These are phyloP conservation scores for Leucozona laternaria DNA, from an alignment of 2,888 invertebrate genomes.

Conservation along the genomic window DNA sequence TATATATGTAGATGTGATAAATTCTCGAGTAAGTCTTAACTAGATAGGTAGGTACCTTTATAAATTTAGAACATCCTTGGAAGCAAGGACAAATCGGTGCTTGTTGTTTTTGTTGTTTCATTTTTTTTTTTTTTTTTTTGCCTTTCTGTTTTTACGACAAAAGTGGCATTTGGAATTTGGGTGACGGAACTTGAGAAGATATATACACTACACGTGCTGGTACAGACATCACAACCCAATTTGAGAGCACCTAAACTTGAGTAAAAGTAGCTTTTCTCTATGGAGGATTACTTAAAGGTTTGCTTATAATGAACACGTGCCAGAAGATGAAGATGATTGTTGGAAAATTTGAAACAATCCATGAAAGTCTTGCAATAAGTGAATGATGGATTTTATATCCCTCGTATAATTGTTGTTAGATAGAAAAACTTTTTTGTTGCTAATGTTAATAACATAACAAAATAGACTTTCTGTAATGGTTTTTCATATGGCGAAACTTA, in stretches of 20 bases:
- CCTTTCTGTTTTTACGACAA: constrained; percentile 13
- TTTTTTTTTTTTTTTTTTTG: constrained; percentile 19
- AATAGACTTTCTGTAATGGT: neutral
- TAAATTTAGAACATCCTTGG: constrained; percentile 73
- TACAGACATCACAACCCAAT: constrained; percentile 48
- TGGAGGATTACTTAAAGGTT: constrained; percentile 30
- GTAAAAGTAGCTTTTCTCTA: constrained; percentile 20
- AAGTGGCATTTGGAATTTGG: constrained; percentile 50
- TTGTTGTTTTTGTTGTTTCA: constrained; percentile 17
- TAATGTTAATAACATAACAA: neutral
- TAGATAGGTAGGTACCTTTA: constrained; percentile 43
- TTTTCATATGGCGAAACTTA: neutral
- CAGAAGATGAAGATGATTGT: neutral
- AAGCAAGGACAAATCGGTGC: constrained; percentile 64
- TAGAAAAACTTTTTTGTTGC: constrained; percentile 4
- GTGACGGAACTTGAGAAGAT: constrained; percentile 49
- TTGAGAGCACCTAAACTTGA: constrained; percentile 17
- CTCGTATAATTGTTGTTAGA: neutral
- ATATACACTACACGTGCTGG: constrained; percentile 23
- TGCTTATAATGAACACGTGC: constrained; percentile 41
- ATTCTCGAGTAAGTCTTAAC: constrained; percentile 36
- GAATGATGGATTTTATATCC: constrained; percentile 22
- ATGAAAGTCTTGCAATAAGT: constrained; percentile 26
- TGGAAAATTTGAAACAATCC: constrained; percentile 16
- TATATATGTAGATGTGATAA: neutral